These are phyloP conservation scores for Drosophila gaucha DNA, from an alignment of 2,888 invertebrate genomes.

Conservation along the genomic window DNA sequence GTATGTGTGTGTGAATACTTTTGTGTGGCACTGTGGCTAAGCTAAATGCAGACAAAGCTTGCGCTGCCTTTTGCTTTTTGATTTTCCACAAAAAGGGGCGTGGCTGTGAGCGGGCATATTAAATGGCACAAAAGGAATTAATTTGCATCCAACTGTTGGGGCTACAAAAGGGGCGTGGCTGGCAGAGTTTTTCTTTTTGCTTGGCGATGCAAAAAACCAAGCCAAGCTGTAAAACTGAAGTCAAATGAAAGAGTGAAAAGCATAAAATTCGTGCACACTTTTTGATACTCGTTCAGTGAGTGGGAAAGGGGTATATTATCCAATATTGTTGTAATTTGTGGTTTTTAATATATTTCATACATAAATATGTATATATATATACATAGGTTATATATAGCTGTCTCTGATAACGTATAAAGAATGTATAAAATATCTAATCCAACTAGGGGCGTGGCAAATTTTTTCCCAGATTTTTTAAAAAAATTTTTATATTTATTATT, in stretches of 20 bases:
- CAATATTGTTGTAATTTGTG: no score
- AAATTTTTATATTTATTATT: no score
- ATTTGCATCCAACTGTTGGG: constrained; percentile 42
- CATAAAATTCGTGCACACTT: constrained; percentile 21
- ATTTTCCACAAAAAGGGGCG: constrained; percentile 8
- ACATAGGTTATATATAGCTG: no score
- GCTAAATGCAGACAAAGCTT: constrained; percentile 22
- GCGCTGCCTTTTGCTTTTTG: constrained; percentile 16
- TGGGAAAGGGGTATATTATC: neutral
- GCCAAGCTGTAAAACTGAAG: constrained; percentile 28
- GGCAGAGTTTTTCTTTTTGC: neutral
- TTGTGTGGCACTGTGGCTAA: constrained; percentile 2
- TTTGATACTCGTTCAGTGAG: neutral
- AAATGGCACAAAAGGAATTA: constrained; percentile 25
- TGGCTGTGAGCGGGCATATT: constrained; percentile 38
- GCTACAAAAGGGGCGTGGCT: constrained; percentile 25
- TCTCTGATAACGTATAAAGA: no score
- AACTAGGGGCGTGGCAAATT: no score
- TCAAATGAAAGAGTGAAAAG: constrained; percentile 30
- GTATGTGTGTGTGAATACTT: constrained; percentile 1
- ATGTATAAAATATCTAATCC: no score
- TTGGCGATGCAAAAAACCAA: constrained; percentile 2
- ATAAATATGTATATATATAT: no score
- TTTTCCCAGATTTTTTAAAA: no score
- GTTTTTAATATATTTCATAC: no score